Percentiles rank a stretch among this genome's conserved stretches.
These are phyloP conservation scores for Eonycteris spelaea DNA, from an alignment of 2,113 vertebrate species.

Conservation along the genomic window DNA sequence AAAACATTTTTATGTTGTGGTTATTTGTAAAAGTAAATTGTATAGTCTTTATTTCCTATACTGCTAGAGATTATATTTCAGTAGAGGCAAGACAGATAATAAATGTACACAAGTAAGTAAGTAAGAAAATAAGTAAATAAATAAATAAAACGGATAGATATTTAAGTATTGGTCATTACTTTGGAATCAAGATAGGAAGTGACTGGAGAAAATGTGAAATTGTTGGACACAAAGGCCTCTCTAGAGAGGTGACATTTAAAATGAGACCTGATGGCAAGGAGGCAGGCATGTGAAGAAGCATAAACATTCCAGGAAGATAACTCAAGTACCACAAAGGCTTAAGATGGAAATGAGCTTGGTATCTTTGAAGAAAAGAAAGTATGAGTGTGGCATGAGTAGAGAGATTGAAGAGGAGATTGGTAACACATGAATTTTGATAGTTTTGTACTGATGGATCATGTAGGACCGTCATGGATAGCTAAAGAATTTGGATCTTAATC, in stretches of 20 bases:
- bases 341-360: background rate
- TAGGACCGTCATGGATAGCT: background rate
- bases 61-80: background rate
- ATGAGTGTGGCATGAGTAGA: background rate
- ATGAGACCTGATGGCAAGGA: background rate
- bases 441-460: background rate
- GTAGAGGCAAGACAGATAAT: background rate
- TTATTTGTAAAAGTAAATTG: background rate
- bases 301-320: background rate
- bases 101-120: background rate
- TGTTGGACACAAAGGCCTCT: background rate
- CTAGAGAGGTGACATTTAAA: background rate
- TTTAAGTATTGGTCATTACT: too few relatives aligned
- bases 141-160: too few relatives aligned
- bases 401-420: background rate
- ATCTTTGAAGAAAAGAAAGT: background rate
- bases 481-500: background rate
- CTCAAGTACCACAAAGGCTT: background rate
- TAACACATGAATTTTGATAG: background rate
- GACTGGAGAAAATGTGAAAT: background rate
- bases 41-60: background rate
- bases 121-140: background rate
- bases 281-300: background rate
- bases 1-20: background rate
- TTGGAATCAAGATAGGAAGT: background rate